Conservation (phyloP, 2,888 invertebrate genomes). For the Uropetala carovei region DNA sequence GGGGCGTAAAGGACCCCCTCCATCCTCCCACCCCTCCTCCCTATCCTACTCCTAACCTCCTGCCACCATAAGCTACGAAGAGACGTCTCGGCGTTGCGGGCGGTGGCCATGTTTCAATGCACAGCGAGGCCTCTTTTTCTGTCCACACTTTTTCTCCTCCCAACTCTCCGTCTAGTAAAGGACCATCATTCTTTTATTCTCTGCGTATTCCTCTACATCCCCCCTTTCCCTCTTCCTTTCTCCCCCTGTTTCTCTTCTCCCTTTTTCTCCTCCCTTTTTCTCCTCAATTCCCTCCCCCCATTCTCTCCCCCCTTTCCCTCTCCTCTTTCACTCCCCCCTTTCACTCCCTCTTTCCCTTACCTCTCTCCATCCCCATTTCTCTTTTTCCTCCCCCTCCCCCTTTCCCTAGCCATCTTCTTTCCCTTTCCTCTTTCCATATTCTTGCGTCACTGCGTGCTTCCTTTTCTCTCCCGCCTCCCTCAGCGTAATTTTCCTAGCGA, state of each 20-base stretch:
- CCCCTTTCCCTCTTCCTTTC: neutral
- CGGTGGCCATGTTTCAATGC: slow-evolving; percentile 30
- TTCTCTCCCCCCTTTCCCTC: neutral
- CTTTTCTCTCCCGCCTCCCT: neutral
- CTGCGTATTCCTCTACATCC: neutral
- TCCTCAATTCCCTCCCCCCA: neutral
- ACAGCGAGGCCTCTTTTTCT: neutral
- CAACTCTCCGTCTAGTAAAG: neutral
- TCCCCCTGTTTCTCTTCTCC: neutral
- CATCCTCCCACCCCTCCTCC: neutral
- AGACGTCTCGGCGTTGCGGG: neutral
- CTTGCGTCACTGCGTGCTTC: neutral
- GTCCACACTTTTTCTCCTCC: neutral
- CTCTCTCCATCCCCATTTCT: neutral
- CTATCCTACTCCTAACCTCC: neutral
- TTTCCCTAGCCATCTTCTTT: neutral
- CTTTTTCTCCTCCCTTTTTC: neutral
- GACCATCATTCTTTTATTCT: neutral
- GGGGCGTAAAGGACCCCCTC: neutral
- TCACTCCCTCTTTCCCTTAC: neutral
- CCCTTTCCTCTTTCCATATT: neutral
- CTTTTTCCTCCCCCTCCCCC: neutral
- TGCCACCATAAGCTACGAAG: neutral
- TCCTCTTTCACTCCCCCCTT: neutral
- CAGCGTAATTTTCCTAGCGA: neutral